Percentiles rank a stretch among this genome's conserved stretches.
phyloP scores from a whole-genome alignment of 2,113 vertebrate genomes.

The Oncorhynchus masou region DNA sequence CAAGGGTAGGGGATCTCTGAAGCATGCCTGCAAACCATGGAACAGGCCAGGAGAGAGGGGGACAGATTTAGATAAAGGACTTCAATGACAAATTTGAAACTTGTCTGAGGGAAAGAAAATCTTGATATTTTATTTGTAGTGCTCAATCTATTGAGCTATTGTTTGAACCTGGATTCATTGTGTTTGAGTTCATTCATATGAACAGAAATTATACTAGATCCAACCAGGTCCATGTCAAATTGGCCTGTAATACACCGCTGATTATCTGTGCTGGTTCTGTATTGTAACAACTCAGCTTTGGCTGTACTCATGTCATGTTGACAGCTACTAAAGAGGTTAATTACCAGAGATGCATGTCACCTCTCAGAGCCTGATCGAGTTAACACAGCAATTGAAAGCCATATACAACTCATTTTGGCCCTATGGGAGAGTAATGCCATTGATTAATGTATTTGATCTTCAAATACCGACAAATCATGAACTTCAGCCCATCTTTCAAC shows the following conservation, averaged over 20 bases:
- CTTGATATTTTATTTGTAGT: no score
- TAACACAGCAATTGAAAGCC: background rate
- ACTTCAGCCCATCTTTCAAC: background rate
- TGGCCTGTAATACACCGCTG: no score
- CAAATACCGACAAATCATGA: background rate
- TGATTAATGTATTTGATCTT: background rate
- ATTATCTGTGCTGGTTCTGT: background rate
- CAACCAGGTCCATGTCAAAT: background rate
- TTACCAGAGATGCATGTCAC: background rate
- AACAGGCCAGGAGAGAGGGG: background rate
- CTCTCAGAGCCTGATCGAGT: background rate
- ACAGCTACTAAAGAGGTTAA: background rate
- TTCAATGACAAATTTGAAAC: no score
- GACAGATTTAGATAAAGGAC: background rate
- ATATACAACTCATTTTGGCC: background rate
- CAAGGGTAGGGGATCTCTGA: slow-evolving; percentile 25
- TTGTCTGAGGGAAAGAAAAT: no score
- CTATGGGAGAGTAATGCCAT: background rate
- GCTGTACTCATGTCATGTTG: background rate
- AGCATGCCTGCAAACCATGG: slow-evolving; percentile 23
- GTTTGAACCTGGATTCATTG: no score
- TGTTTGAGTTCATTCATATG: no score
- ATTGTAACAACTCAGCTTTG: background rate
- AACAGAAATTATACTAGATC: no score
- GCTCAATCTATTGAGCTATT: no score